Evolutionary conservation across 37 sponge, comb jelly and placozoan genomes (phyloP).

Genomic region (Hexactinellida sp.): DNA sequence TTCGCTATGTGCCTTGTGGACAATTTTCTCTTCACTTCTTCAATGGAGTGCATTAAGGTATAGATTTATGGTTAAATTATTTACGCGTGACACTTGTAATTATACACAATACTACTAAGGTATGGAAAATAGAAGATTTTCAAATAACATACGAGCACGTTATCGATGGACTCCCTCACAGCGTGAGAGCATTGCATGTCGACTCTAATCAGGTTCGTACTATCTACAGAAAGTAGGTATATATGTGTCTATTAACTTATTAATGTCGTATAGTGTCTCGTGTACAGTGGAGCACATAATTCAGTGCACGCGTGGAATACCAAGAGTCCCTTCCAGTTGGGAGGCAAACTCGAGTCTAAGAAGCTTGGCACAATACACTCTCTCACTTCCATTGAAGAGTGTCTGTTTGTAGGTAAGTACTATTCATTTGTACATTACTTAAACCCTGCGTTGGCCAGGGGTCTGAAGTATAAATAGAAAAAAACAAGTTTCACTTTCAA

Average conservation of each 20-base stretch:
- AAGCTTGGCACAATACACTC: not conserved
- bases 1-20: not conserved
- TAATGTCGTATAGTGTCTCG: not conserved
- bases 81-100: no score
- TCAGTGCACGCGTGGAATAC: not conserved
- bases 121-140: constrained; percentile 1
- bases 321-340: not conserved
- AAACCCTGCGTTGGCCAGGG: no score
- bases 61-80: no score
- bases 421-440: no score
- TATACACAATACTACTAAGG: not conserved
- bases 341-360: not conserved
- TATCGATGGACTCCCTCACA: not conserved
- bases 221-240: not conserved
- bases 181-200: not conserved
- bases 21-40: not conserved
- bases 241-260: not conserved
- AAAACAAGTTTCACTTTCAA: no score
- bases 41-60: not conserved
- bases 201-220: not conserved
- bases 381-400: not conserved
- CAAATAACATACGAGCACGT: not conserved
- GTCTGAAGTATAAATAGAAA: no score
- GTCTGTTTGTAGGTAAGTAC: not conserved
- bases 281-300: constrained; percentile 15